Evolutionary conservation across 2,797 vertebrate species (phyloP).

Genomic region (Melanitta fusca): DNA sequence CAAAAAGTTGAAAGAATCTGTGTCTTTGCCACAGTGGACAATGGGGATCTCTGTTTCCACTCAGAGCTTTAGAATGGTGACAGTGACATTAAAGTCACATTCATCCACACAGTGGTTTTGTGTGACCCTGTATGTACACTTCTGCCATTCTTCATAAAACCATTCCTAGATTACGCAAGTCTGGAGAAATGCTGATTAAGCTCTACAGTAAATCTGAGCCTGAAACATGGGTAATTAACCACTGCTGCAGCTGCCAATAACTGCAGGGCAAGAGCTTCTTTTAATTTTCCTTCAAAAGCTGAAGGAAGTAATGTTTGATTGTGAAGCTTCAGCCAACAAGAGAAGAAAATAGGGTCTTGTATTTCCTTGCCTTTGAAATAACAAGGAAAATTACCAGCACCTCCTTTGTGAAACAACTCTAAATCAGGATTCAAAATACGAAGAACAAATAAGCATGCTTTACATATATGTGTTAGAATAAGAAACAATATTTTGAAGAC

Average conservation of each 20-base stretch:
- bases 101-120: background rate
- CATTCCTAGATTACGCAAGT: slow-evolving; percentile 42
- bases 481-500: background rate
- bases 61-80: background rate
- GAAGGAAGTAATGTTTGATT: background rate
- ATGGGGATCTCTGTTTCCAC: background rate
- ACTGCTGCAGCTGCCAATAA: slow-evolving; percentile 28
- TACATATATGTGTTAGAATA: background rate
- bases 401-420: background rate
- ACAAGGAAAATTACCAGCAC: background rate
- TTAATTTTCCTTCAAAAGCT: slow-evolving; percentile 45
- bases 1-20: background rate
- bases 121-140: background rate
- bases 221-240: slow-evolving; percentile 45
- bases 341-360: background rate
- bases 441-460: background rate
- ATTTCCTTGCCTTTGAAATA: slow-evolving; percentile 9
- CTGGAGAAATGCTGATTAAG: slow-evolving; percentile 43
- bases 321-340: background rate
- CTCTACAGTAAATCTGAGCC: slow-evolving; percentile 1
- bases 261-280: slow-evolving; percentile 28
- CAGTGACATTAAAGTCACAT: background rate
- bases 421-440: background rate
- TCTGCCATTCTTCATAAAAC: background rate
- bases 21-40: background rate